Conservation (phyloP, 2,888 invertebrate species). For the Dasypogon diadema region DNA sequence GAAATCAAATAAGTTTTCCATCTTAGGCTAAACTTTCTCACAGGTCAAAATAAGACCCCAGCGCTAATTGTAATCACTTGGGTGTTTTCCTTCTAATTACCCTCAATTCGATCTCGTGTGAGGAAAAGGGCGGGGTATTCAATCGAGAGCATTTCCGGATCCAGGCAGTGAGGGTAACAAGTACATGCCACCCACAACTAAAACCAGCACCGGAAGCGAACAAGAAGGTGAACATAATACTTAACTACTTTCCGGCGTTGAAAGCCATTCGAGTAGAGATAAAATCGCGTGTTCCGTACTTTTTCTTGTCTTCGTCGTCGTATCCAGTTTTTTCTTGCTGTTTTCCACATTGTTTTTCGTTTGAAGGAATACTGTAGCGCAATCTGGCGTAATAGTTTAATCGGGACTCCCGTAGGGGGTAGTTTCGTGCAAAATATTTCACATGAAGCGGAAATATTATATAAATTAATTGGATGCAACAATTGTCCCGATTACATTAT, state of each 20-base stretch:
- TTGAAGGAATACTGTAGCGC: too few species aligned
- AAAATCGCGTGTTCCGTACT: conserved; percentile 51
- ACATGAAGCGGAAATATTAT: background rate
- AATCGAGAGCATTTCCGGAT: conserved; percentile 33
- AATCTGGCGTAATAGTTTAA: too few species aligned
- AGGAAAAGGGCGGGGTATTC: conserved; percentile 15
- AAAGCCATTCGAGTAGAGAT: conserved; percentile 52
- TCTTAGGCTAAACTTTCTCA: conserved; percentile 7
- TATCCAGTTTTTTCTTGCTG: background rate
- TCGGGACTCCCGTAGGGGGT: background rate
- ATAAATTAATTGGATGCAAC: too few species aligned
- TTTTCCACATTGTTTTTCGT: background rate
- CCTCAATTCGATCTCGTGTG: conserved; percentile 27
- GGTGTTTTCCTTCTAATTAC: conserved; percentile 6
- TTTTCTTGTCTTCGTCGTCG: background rate
- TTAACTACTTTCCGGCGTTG: conserved; percentile 50
- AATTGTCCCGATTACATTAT: too few species aligned
- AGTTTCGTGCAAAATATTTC: background rate
- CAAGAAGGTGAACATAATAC: conserved; percentile 54
- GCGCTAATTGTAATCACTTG: background rate
- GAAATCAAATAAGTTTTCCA: conserved; percentile 18
- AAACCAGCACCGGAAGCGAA: conserved; percentile 48
- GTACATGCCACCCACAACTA: background rate
- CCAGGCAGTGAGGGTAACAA: background rate
- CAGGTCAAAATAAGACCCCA: background rate